These are phyloP conservation scores for Clanis bilineata DNA, from an alignment of 2,888 invertebrate genomes.

Conservation along the genomic window DNA sequence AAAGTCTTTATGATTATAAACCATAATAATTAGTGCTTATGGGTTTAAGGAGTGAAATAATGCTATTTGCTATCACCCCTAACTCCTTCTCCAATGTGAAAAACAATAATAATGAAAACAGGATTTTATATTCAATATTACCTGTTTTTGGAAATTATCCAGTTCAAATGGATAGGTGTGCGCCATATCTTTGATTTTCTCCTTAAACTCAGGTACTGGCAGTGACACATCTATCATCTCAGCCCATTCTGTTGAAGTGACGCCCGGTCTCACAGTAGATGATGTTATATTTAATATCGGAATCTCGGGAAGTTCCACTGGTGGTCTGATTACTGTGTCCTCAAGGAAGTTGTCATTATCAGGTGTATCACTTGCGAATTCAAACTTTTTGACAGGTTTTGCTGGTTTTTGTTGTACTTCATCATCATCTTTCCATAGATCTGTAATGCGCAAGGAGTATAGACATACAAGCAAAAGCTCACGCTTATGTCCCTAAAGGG, in stretches of 20 bases:
- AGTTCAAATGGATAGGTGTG: slow-evolving; percentile 94
- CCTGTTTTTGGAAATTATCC: slow-evolving; percentile 98
- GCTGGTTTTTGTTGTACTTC: slow-evolving; percentile 38
- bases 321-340: slow-evolving; percentile 61
- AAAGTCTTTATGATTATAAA: no score
- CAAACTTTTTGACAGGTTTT: slow-evolving; percentile 38
- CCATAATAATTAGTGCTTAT: no score
- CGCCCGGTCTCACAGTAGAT: slow-evolving; percentile 59
- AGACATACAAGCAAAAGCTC: no score
- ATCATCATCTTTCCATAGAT: slow-evolving; percentile 74
- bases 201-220: slow-evolving; percentile 91
- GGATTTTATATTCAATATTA: slow-evolving; percentile 31
- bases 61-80: no score
- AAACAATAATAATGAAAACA: no score
- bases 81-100: no score
- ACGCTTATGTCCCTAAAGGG: no score
- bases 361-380: slow-evolving; percentile 41
- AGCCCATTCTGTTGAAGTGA: slow-evolving; percentile 90
- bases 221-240: slow-evolving; percentile 91
- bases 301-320: slow-evolving; percentile 69
- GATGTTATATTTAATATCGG: slow-evolving; percentile 87
- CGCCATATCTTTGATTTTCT: slow-evolving; percentile 92
- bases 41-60: no score
- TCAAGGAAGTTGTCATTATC: slow-evolving; percentile 67
- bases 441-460: no score